Evolutionary conservation across 2,888 invertebrate genomes (phyloP).

Genomic region (Bibio marci): DNA sequence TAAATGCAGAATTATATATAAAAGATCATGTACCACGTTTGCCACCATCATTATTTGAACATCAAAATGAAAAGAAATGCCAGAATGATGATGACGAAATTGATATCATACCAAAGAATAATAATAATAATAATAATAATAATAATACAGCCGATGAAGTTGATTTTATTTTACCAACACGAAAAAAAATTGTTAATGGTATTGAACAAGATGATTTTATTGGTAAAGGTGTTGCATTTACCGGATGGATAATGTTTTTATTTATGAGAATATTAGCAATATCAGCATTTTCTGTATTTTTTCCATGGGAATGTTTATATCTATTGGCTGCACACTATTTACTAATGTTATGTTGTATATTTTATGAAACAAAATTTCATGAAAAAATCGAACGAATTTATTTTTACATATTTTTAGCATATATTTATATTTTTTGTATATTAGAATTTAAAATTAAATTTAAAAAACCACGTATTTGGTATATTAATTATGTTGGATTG

Average conservation of each 20-base stretch:
- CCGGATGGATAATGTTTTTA: constrained; percentile 65
- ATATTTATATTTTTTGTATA: constrained; percentile 56
- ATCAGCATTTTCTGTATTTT: constrained; percentile 50
- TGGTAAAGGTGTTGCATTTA: constrained; percentile 46
- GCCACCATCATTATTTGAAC: constrained; percentile 28
- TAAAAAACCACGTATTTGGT: constrained; percentile 51
- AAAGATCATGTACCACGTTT: constrained; percentile 33
- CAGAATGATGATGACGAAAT: background rate
- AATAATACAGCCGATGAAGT: constrained; percentile 15
- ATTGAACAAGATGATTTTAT: constrained; percentile 58
- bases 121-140: background rate
- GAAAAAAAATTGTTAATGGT: constrained; percentile 39
- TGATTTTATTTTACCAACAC: constrained; percentile 27
- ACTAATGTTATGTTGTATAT: constrained; percentile 44
- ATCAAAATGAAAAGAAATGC: constrained; percentile 28
- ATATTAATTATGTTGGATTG: constrained; percentile 46
- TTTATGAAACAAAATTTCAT: constrained; percentile 39
- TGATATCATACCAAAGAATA: background rate
- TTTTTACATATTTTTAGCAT: constrained; percentile 53
- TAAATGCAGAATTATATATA: constrained; percentile 37
- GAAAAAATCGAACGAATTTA: constrained; percentile 34
- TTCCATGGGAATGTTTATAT: constrained; percentile 40
- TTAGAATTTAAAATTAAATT: constrained; percentile 68
- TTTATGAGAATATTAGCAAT: constrained; percentile 52
- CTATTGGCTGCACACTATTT: constrained; percentile 44